Evolutionary conservation across 2,797 vertebrate genomes (phyloP).

Genomic region (Bradypus variegatus): DNA sequence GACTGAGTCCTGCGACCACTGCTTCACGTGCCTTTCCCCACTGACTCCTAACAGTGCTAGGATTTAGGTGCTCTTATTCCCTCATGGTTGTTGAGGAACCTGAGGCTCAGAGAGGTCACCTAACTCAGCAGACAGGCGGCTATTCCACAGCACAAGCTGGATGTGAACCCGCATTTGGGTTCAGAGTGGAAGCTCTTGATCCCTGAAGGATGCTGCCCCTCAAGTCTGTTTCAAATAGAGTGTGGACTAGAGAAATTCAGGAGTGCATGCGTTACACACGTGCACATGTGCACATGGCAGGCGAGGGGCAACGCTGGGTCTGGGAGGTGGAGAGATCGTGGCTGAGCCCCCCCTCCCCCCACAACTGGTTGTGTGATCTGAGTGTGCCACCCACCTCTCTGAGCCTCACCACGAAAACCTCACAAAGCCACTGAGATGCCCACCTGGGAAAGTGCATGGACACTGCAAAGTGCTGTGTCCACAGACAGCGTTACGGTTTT

Average conservation of each 20-base stretch:
- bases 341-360: too few species aligned
- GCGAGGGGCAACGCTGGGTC: neutral
- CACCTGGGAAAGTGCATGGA: neutral
- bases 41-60: neutral
- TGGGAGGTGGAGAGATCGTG: fast-evolving
- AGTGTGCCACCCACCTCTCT: neutral
- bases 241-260: neutral
- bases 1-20: neutral
- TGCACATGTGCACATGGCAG: fast-evolving
- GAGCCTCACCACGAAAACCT: neutral
- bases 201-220: neutral
- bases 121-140: fast-evolving
- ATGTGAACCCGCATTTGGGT: neutral
- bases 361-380: fast-evolving
- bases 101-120: neutral
- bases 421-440: neutral
- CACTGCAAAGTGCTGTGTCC: neutral
- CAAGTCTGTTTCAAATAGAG: neutral
- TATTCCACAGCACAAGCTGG: neutral
- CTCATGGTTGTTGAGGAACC: neutral
- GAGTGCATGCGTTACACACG: neutral
- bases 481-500: too few species aligned
- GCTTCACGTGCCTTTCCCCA: neutral
- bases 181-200: neutral
- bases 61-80: neutral